Percentiles rank a stretch among this genome's conserved stretches.
phyloP scores from a whole-genome alignment of 2,113 vertebrate species.

The Pituophis catenifer region DNA sequence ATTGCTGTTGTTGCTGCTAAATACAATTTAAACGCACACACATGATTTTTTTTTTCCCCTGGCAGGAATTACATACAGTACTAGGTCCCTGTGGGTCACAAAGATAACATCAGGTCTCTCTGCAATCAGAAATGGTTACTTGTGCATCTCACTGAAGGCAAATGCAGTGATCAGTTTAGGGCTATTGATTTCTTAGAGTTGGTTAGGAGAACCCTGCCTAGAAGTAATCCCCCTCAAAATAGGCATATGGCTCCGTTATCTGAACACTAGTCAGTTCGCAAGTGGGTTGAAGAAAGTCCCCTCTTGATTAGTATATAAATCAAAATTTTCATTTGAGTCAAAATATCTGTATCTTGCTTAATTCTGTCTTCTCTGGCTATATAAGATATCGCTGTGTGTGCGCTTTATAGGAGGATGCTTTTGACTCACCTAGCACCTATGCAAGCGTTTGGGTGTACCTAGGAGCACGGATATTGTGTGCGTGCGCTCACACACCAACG shows the following conservation, averaged over 20 bases:
- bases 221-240: background rate
- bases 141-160: background rate
- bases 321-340: background rate
- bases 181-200: background rate
- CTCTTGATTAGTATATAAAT: background rate
- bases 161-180: background rate
- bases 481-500: background rate
- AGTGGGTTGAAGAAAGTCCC: background rate
- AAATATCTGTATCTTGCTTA: background rate
- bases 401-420: conserved; percentile 43
- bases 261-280: background rate
- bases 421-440: conserved; percentile 71
- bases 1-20: background rate
- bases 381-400: conserved; percentile 22
- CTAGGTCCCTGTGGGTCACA: background rate
- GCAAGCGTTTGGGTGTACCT: conserved; percentile 25
- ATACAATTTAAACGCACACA: background rate
- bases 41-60: background rate
- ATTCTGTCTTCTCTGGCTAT: background rate
- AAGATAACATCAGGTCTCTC: background rate
- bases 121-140: background rate
- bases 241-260: background rate
- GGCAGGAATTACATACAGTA: background rate
- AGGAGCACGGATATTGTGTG: background rate
- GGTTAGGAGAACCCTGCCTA: background rate